Base-by-base conservation (phyloP, 2,797 vertebrate species). In the Leuciscus waleckii region DNA sequence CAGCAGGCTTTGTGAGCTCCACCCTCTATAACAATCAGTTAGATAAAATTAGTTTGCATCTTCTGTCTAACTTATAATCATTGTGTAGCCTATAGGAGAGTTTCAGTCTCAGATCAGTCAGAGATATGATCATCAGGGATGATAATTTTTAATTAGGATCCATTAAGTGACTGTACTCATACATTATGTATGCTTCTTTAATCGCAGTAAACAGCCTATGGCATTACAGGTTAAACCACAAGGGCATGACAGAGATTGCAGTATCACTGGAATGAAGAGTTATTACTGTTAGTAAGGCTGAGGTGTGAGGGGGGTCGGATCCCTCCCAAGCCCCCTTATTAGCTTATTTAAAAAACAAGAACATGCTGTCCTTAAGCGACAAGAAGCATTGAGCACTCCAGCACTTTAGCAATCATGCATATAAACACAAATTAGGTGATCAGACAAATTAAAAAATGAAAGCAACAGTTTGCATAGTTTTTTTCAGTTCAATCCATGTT, bases 171-270 rank as follows among this genome's bases (percentile, higher is more conserved):
- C 58, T 67, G 32, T 67, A 67, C 23, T 67, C 32, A 77, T 68
- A 35, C 32, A 83, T 77, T 67, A 54, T 83, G n/a, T 41, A 77
- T 83, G 35, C 23, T 7, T 77, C 9, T 56, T 51, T 83, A 39
- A 51, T 77, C 3, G 8, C 61, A 41, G 71, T 56, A 83, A 83
- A 77, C 82, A 54, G 61, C 73, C 73, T 83, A 77, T 77, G 61
- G 73, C 46, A 75, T 77, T 43, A 68, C 43, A n/a, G 65, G 77
- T 32, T 80, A 51, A 51, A 51, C 78, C 63, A 51, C 78, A 68
- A 68, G 13, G 26, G 39, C 78, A 37, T 51, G 63, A 49, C 76
- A 43, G 76, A 61, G 23, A 79, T 43, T 63, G 56, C 76, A 29
- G 76, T 29, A 29, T 78, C 37, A 43, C 37, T 63, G 39, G 9